A percentile compares a stretch with the other conserved stretches of the same genome.
These are phyloP conservation scores for Argyresthia goedartella DNA, from an alignment of 2,888 invertebrate genomes.

Conservation along the genomic window DNA sequence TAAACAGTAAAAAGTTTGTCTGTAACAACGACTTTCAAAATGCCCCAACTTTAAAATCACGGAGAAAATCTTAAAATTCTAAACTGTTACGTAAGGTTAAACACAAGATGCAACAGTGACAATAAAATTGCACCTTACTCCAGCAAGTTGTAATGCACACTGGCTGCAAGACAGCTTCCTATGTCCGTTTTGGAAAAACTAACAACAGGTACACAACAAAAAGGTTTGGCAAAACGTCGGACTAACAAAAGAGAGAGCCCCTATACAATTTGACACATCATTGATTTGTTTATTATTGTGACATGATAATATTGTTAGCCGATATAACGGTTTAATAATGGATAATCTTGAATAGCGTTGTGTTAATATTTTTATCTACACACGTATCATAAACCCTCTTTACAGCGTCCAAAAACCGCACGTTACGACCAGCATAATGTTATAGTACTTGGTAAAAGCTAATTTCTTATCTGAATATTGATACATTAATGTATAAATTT, in stretches of 20 bases:
- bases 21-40: neutral
- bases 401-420: too few species aligned
- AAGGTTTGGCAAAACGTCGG: conserved; percentile 16
- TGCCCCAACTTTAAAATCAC: neutral
- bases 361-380: neutral
- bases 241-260: conserved; percentile 21
- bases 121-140: conserved; percentile 50
- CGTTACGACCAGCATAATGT: too few species aligned
- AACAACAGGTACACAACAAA: conserved; percentile 47
- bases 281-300: neutral
- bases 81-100: conserved; percentile 10
- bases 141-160: conserved; percentile 51
- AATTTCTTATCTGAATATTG: too few species aligned
- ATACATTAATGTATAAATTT: too few species aligned
- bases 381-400: too few species aligned
- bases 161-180: conserved; percentile 42
- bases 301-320: neutral
- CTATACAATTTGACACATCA: conserved; percentile 27
- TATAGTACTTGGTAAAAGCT: too few species aligned
- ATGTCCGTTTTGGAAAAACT: conserved; percentile 61
- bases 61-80: conserved; percentile 7
- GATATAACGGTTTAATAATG: neutral
- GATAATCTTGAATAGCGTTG: neutral
- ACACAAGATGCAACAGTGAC: neutral
- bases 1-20: conserved; percentile 3